A percentile compares a stretch with the other conserved stretches of the same genome.
Conservation (phyloP, 1,140 invertebrate genomes). For the Rhopalosiphum maidis region DNA sequence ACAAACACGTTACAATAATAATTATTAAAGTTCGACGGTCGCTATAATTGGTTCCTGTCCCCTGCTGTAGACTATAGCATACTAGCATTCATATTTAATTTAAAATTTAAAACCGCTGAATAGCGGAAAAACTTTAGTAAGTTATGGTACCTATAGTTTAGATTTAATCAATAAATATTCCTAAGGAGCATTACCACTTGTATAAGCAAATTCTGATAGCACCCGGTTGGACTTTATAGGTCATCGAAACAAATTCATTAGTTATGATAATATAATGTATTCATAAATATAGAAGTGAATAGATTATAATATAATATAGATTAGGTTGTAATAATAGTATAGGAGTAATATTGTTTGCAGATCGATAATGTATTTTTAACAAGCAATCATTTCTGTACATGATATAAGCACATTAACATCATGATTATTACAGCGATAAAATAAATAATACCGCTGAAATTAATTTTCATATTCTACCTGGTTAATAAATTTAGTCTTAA, state of each 20-base stretch:
- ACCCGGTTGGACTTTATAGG: neutral
- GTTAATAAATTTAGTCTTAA: no score
- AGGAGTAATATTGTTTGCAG: neutral
- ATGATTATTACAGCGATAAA: neutral
- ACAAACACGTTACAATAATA: neutral
- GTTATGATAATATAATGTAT: no score
- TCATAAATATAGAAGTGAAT: no score
- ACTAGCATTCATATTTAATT: neutral
- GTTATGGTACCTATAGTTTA: no score
- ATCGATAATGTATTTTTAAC: neutral
- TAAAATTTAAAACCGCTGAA: neutral
- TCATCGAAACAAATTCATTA: neutral
- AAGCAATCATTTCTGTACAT: neutral
- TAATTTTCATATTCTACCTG: neutral
- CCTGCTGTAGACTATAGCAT: neutral
- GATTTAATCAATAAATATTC: neutral
- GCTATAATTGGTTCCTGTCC: neutral
- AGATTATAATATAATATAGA: no score
- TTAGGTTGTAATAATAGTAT: neutral
- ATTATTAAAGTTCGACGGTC: neutral
- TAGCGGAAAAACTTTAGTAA: neutral
- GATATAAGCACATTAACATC: no score
- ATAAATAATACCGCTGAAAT: neutral
- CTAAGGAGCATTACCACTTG: neutral
- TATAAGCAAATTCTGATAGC: neutral